Percentiles rank a stretch among this genome's conserved stretches.
These are phyloP conservation scores for Phocoena phocoena DNA, from an alignment of 2,113 vertebrate genomes.

Conservation along the genomic window DNA sequence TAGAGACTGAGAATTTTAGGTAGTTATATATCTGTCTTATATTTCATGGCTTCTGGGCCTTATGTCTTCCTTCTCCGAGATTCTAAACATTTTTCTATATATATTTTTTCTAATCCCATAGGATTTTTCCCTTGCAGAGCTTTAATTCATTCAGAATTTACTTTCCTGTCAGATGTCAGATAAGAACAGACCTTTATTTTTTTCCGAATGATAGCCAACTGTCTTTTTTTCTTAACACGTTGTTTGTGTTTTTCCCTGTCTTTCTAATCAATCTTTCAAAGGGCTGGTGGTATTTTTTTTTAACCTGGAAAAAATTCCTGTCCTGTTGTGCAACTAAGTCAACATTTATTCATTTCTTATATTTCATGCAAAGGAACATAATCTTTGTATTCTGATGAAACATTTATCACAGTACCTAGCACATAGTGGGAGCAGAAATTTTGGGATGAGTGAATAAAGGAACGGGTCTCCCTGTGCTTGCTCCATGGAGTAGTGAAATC, in stretches of 20 bases:
- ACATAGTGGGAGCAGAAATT: background rate
- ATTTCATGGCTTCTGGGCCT: background rate
- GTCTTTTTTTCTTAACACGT: background rate
- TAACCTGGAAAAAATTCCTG: background rate
- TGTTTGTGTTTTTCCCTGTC: background rate
- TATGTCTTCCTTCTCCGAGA: background rate
- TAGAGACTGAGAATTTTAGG: background rate
- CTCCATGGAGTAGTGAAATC: background rate
- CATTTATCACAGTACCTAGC: background rate
- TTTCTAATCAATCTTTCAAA: background rate
- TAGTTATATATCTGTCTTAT: background rate
- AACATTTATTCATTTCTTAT: background rate
- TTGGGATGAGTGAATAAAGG: background rate
- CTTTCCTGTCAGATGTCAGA: background rate
- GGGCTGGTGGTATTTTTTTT: background rate
- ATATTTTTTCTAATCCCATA: background rate
- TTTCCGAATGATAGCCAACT: background rate
- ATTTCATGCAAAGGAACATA: background rate
- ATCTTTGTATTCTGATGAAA: background rate
- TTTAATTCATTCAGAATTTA: background rate
- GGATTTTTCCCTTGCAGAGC: background rate
- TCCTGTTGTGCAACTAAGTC: background rate
- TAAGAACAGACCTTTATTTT: background rate
- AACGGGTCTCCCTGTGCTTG: background rate
- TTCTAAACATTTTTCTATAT: background rate